Evolutionary conservation across 2,888 invertebrate species (phyloP).

Genomic region (Dasypogon diadema): DNA sequence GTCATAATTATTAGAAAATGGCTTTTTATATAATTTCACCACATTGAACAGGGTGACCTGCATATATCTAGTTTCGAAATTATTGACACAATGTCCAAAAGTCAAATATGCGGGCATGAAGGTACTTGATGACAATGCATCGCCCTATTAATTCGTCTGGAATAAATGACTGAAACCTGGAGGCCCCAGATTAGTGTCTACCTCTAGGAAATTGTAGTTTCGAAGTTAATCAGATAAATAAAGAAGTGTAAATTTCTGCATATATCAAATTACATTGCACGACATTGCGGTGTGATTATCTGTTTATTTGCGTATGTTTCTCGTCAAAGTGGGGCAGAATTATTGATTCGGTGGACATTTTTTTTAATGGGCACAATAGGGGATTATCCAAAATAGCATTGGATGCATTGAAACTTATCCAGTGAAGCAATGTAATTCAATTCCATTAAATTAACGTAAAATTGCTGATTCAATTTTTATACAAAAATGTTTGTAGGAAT

Average conservation of each 20-base stretch:
- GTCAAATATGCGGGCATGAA: background rate
- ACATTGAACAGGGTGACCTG: background rate
- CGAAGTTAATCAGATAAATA: constrained; percentile 24
- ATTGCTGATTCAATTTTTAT: too few relatives aligned
- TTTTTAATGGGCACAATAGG: constrained; percentile 14
- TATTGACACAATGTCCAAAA: background rate
- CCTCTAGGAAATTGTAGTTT: constrained; percentile 5
- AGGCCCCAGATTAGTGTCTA: background rate
- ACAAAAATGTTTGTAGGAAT: too few relatives aligned
- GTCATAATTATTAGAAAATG: constrained; percentile 1
- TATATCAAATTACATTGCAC: constrained; percentile 4
- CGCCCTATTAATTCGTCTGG: background rate
- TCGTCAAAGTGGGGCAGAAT: background rate
- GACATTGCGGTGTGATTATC: background rate
- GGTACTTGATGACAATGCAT: background rate
- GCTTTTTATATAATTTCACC: constrained; percentile 3
- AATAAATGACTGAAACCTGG: background rate
- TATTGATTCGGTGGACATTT: constrained; percentile 26
- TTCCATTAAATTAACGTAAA: too few relatives aligned
- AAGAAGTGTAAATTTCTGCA: constrained; percentile 17
- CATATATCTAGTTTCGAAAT: background rate
- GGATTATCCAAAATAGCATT: too few relatives aligned
- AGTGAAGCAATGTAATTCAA: too few relatives aligned
- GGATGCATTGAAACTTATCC: too few relatives aligned
- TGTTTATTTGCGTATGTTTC: background rate